Conservation (phyloP, 2,888 invertebrate species). For the Buathra laborator region DNA sequence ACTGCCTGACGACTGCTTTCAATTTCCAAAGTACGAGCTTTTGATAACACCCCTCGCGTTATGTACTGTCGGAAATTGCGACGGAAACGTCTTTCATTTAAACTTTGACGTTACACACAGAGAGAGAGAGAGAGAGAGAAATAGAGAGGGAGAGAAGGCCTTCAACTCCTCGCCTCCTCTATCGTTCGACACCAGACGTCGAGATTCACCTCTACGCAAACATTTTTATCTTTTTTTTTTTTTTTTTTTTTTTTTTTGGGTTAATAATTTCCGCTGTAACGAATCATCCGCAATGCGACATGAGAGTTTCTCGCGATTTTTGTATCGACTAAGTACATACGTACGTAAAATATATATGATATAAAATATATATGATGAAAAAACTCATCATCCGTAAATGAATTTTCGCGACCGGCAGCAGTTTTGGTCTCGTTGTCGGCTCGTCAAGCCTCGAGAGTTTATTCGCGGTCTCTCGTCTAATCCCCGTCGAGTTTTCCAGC, state of each 20-base stretch:
- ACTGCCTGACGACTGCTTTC: slow-evolving; percentile 6
- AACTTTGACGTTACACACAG: slow-evolving; percentile 42
- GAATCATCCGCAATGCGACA: neutral
- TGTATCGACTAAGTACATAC: slow-evolving; percentile 15
- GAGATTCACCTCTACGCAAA: slow-evolving; percentile 71
- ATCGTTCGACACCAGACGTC: slow-evolving; percentile 39
- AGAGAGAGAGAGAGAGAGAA: no score
- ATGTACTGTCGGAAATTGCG: slow-evolving; percentile 73
- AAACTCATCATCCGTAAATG: slow-evolving; percentile 37
- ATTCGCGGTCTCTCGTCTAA: slow-evolving; percentile 50
- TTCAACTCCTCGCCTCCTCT: slow-evolving; percentile 41
- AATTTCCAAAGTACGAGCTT: slow-evolving; percentile 43
- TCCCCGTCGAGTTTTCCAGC: slow-evolving; percentile 49
- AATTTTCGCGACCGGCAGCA: slow-evolving; percentile 18
- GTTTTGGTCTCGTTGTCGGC: slow-evolving; percentile 1
- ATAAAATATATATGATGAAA: neutral
- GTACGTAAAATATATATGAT: slow-evolving; percentile 12
- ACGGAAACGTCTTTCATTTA: slow-evolving; percentile 74
- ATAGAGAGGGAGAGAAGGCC: no score
- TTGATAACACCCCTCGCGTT: slow-evolving; percentile 37
- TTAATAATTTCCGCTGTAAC: slow-evolving; percentile 37
- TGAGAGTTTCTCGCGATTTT: neutral
- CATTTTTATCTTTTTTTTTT: slow-evolving; percentile 66
- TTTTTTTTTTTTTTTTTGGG: slow-evolving; percentile 53
- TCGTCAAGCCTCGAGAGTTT: slow-evolving; percentile 25